Evolutionary conservation across 1,140 invertebrate genomes (phyloP), one percentile per base, ranked within the genome.

Genomic region (Euwallacea fornicatus): DNA sequence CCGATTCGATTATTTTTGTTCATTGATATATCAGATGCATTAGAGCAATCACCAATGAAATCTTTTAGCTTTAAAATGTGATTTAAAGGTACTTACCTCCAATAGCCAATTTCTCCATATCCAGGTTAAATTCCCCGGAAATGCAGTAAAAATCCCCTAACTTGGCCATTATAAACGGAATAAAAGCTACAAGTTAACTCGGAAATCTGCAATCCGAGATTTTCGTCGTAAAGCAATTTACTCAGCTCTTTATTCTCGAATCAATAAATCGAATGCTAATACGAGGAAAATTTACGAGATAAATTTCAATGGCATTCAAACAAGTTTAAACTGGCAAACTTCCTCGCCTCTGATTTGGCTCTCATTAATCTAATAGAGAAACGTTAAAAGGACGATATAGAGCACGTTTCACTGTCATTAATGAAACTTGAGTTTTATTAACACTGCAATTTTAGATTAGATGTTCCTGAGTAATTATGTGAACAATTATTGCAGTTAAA

Each of bases 261-360:
- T 60, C 42, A 41, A 60, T 41, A 60, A 60, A 60, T 60, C 58
- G 58, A 60, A 60, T 60, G 58, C 58, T 60, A 60, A 60, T 60
- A 60, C 58, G 58, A 41, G 58, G 16, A 42, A 41, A 60, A 60
- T 60, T 60, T 60, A 60, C 41, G 33, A 7, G 15, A 43, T 15
- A 44, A 43, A 46, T 63, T 63, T 63, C n/a, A 63, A 44, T 42
- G 33, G 61, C 44, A 63, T 63, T 11, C 42, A 63, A 44, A 63
- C 61, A 63, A 63, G 42, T 63, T 63, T 46, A 46, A 46, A 63
- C 16, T 44, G 42, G 61, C n/a, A 47, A 63, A 63, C 8, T 63
- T 47, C 15, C n/a, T 50, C 42, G 44, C 43, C 42, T 13, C 44
- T 63, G 43, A 63, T 63, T 63, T 16, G 42, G 47, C 42, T 63